Evolutionary conservation across 2,888 invertebrate species (phyloP).

Genomic region (Rosalia funebris): DNA sequence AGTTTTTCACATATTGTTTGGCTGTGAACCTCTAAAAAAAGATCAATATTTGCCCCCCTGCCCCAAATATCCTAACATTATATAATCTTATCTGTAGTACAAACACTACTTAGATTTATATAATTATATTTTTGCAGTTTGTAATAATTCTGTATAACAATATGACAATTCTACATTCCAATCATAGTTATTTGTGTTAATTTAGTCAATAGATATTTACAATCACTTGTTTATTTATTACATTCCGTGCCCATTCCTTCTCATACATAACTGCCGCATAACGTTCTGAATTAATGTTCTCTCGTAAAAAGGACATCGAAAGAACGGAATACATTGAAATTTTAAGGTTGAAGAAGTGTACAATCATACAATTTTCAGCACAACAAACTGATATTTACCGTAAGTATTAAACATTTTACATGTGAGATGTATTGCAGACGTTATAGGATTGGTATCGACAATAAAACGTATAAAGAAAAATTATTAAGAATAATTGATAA

Average conservation of each 20-base stretch:
- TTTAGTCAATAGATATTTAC: conserved; percentile 30
- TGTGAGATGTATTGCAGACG: too few relatives aligned
- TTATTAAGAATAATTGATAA: too few relatives aligned
- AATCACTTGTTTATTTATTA: conserved; percentile 1
- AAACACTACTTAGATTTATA: conserved; percentile 23
- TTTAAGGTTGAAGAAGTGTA: too few relatives aligned
- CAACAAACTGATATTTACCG: too few relatives aligned
- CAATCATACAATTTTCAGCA: too few relatives aligned
- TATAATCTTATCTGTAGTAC: conserved; percentile 25
- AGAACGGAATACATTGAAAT: too few relatives aligned
- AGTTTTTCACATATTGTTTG: conserved; percentile 52
- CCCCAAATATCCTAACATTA: conserved; percentile 10
- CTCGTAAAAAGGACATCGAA: too few relatives aligned
- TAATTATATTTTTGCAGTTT: conserved; percentile 12
- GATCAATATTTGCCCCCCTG: too few relatives aligned
- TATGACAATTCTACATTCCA: conserved; percentile 34
- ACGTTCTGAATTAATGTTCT: too few relatives aligned
- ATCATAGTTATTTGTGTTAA: conserved; percentile 33
- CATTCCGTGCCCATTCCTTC: neutral
- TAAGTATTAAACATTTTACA: too few relatives aligned
- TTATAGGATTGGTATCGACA: too few relatives aligned
- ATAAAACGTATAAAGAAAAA: too few relatives aligned
- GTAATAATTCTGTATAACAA: conserved; percentile 10
- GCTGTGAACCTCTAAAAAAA: conserved; percentile 54
- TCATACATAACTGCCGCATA: neutral